Evolutionary conservation across 2,797 vertebrate species (phyloP), one percentile per base, ranked within the genome.

Genomic region (Vireo griseus): DNA sequence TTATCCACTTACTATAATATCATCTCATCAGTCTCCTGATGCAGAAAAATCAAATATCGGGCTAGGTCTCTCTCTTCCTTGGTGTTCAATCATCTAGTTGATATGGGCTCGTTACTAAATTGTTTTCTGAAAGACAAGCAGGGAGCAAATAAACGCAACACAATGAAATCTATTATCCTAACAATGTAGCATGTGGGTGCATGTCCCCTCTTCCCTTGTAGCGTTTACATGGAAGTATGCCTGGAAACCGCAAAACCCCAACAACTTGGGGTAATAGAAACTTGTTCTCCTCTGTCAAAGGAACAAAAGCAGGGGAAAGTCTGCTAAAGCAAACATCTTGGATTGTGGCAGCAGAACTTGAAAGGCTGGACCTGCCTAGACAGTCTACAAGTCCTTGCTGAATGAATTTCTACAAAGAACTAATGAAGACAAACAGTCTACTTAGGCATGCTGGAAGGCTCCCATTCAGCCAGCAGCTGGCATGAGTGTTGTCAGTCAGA

Each of bases 391-490:
- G n/a, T 83, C 78, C 81, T 90, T 48, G 59, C 82, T 86, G 84
- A 94, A 72, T 92, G 95, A 95, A 95, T 96, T 90, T 94, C 37
- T 91, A 96, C 91, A 93, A 96, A 97, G 88, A 17, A 0, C 88
- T 97, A 95, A 97, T 95, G 95, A 97, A 97, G 97, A 96, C 92
- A 96, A 97, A 91, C 91, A 96, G 65, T 86, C 79, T 93, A 80
- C 93, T 97, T 94, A 92, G 96, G 76, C 45, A 2, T 51, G 11
- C 90, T 96, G 94, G 94, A 97, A 97, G 96, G 85, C 65, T 94
- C 90, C 89, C 78, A 93, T 97, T 97, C 94, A 97, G 87, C 82
- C 45, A 80, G 92, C 97, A 97, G 96, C 97, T 98, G 97, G 83
- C 94, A 47, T 39, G 42, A 74, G 76, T 86, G 65, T 67, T 96